Conservation (phyloP, 2,113 vertebrate genomes). For the Chiloscyllium plagiosum region DNA sequence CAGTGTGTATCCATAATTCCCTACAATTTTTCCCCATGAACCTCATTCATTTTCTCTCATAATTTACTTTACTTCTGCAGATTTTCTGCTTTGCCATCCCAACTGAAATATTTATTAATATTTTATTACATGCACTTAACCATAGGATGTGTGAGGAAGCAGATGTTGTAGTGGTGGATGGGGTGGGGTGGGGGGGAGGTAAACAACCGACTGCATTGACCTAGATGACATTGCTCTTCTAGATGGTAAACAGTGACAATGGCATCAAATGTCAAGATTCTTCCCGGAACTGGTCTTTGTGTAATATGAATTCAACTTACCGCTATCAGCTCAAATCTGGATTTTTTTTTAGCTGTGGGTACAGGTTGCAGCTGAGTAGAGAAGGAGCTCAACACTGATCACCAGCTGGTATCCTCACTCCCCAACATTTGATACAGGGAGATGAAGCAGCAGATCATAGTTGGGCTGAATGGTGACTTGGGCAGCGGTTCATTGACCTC, state of each 20-base stretch:
- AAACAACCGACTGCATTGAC: not conserved
- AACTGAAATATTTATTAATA: not conserved
- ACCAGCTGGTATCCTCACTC: not conserved
- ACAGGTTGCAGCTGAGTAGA: too few species aligned
- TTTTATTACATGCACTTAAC: not conserved
- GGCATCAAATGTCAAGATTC: not conserved
- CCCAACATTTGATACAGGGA: not conserved
- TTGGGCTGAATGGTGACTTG: not conserved
- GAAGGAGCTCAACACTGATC: not conserved
- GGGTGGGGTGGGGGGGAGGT: too few species aligned
- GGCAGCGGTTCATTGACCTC: not conserved
- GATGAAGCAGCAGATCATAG: not conserved
- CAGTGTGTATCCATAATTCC: not conserved
- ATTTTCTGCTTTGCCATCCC: too few species aligned
- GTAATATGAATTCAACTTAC: too few species aligned
- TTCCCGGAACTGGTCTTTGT: too few species aligned
- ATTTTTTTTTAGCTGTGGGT: too few species aligned
- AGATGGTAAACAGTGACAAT: not conserved
- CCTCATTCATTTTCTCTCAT: not conserved
- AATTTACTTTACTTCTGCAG: not conserved
- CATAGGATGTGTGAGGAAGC: not conserved
- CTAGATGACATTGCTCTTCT: not conserved
- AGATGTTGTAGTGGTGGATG: not conserved
- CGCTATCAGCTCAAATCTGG: too few species aligned
- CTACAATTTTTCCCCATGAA: not conserved